These are phyloP conservation scores for Silvanus unidentatus DNA, from an alignment of 2,888 invertebrate species.

Conservation along the genomic window DNA sequence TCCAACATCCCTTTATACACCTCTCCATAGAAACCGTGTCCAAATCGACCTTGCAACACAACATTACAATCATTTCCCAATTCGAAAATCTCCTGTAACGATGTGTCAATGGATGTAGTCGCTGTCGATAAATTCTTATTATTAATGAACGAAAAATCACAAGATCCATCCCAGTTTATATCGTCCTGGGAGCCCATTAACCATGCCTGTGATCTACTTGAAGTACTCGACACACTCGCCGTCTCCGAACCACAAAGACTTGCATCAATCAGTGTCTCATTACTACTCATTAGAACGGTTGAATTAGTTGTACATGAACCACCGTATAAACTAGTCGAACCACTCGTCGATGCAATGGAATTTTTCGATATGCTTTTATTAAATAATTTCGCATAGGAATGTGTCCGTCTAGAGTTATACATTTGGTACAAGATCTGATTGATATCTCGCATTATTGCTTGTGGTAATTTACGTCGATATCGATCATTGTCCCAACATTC, in stretches of 20 bases:
- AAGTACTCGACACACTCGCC: constrained; percentile 26
- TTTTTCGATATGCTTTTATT: constrained; percentile 12
- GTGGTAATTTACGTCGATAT: constrained; percentile 67
- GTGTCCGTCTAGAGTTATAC: constrained; percentile 56
- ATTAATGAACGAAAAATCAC: constrained; percentile 41
- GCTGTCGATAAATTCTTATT: constrained; percentile 40
- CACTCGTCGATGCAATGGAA: background rate
- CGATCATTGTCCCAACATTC: constrained; percentile 78
- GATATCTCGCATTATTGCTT: constrained; percentile 79
- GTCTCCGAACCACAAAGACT: constrained; percentile 29
- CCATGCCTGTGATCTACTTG: constrained; percentile 12
- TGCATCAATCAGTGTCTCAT: constrained; percentile 16
- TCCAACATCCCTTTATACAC: constrained; percentile 74
- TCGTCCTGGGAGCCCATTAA: constrained; percentile 23
- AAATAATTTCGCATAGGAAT: constrained; percentile 53
- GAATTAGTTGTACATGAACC: constrained; percentile 4
- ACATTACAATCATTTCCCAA: constrained; percentile 55
- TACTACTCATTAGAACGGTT: constrained; percentile 8
- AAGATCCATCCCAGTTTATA: constrained; percentile 35
- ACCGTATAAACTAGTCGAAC: background rate
- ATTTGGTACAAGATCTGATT: constrained; percentile 72
- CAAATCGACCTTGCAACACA: constrained; percentile 56
- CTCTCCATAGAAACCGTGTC: constrained; percentile 77
- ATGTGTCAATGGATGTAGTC: constrained; percentile 43
- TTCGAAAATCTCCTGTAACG: constrained; percentile 53